Percentiles rank a stretch among this genome's conserved stretches.
Conservation (phyloP, 2,888 invertebrate genomes). For the Ctena decussata region DNA sequence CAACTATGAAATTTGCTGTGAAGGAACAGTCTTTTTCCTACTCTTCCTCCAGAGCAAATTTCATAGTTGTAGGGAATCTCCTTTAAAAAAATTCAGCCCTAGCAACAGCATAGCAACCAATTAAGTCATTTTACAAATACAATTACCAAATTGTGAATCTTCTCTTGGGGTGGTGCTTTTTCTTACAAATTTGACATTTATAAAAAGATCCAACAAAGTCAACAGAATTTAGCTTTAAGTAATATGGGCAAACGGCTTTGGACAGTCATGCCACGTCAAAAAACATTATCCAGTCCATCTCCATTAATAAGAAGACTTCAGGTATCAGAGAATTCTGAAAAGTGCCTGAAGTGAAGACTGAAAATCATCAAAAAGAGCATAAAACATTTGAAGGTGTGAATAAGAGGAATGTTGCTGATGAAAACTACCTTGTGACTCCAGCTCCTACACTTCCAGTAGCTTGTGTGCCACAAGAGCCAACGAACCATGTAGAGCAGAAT, state of each 20-base stretch:
- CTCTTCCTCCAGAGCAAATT: too few relatives aligned
- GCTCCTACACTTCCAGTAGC: neutral
- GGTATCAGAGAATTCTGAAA: neutral
- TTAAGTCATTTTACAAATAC: too few relatives aligned
- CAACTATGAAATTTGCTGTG: too few relatives aligned
- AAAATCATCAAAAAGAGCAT: neutral
- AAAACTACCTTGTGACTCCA: neutral
- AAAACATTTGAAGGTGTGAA: neutral
- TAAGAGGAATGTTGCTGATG: neutral
- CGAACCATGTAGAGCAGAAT: neutral
- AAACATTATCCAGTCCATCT: neutral
- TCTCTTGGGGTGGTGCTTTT: neutral
- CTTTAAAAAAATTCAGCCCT: too few relatives aligned
- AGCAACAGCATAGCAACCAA: too few relatives aligned
- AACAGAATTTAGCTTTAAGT: neutral
- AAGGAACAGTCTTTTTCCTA: too few relatives aligned
- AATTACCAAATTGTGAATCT: neutral
- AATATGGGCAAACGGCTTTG: conserved; percentile 5
- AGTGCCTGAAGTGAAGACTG: neutral
- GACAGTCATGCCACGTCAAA: conserved; percentile 6
- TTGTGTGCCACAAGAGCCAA: neutral
- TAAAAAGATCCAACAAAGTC: neutral
- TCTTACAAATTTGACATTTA: neutral
- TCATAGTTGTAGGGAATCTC: too few relatives aligned
- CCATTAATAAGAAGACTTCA: neutral